phyloP scores from a whole-genome alignment of 2,888 invertebrate genomes.

The Argyra leucocephala region DNA sequence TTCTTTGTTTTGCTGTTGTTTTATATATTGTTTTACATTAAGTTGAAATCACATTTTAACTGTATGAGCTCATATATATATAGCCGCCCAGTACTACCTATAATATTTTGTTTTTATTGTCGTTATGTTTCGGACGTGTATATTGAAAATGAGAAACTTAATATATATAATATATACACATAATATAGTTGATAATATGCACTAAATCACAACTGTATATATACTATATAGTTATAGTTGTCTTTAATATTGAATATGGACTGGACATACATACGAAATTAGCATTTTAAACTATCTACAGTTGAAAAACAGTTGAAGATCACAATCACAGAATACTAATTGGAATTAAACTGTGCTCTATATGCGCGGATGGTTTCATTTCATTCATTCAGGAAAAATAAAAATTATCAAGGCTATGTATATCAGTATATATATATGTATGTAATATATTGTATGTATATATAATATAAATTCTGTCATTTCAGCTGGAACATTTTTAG shows the following conservation, averaged over 20 bases:
- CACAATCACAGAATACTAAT: slow-evolving; percentile 8
- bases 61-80: no score
- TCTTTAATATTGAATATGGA: slow-evolving; percentile 8
- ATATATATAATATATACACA: no score
- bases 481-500: neutral
- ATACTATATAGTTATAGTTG: no score
- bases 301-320: neutral
- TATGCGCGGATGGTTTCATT: slow-evolving; percentile 9
- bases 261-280: slow-evolving; percentile 9
- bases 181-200: no score
- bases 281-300: slow-evolving; percentile 1
- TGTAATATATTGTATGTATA: neutral
- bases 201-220: no score
- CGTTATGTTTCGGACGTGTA: no score
- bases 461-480: neutral
- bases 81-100: no score
- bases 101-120: no score
- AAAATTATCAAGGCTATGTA: neutral
- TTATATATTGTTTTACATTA: no score
- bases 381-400: slow-evolving; percentile 5
- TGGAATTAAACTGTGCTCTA: neutral
- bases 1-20: no score
- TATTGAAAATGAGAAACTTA: no score
- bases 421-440: neutral
- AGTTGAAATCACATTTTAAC: no score